Base-by-base conservation (phyloP, 2,113 vertebrate species). In the Alligator sinensis region DNA sequence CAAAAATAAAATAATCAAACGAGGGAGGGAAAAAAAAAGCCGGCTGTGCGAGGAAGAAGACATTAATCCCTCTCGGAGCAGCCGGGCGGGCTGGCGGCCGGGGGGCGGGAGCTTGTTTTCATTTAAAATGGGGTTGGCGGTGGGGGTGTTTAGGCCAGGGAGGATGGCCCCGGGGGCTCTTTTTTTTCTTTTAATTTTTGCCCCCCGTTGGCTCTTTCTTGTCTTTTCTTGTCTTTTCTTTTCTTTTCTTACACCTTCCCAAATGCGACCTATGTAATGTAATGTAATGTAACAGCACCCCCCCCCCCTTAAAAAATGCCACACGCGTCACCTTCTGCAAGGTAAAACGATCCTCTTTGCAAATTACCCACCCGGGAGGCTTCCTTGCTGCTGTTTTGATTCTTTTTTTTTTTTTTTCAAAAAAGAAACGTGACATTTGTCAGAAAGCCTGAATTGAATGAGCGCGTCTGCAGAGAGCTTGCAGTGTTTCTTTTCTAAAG, bases 391-490 rank as follows among this genome's bases (percentile, higher is more conserved):
- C 5, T 94, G 95, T 83, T 97, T 94, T 86, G 82, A 38, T 82
- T 92, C 87, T 38, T 59, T 86, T 66, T 77, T 17, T 54, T 77
- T 84, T 68, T 85, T 78, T 88, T 83, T 77, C 81, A 85, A 76
- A 83, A 78, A 91, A 54, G 77, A 61, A 86, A 94, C 93, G 76
- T 96, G 94, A 93, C 92, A 95, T 86, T 92, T 92, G 85, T 82
- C 96, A 94, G 66, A 96, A 81, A 96, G 94, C 89, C 96, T 93
- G 95, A 97, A 92, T 80, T 91, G 96, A 97, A 96, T 92, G 94
- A 96, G 97, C 96, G 97, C 97, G 96, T 95, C 85, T 87, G 38
- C 87, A 84, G 25, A 94, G 93, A 89, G 91, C 82, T 30, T 92
- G 94, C 96, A 84, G 93, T 77, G 1, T 94, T 94, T 91, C 94